Percentiles rank a stretch among this genome's conserved stretches.
These are phyloP conservation scores for Andrena praecox DNA, from an alignment of 2,888 invertebrate species.

Conservation along the genomic window DNA sequence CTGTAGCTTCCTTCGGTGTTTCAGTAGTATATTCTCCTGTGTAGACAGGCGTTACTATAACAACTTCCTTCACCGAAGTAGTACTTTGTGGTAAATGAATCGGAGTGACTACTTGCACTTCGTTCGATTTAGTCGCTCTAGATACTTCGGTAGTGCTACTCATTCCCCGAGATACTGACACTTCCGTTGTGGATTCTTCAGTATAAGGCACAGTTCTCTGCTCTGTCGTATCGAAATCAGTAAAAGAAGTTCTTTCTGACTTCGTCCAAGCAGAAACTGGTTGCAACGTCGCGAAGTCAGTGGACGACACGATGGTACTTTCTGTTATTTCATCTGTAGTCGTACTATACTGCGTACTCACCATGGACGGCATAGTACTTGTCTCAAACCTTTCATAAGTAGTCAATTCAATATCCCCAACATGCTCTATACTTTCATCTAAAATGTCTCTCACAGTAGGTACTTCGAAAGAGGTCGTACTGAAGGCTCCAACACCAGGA, in stretches of 20 bases:
- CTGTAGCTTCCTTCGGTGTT: neutral
- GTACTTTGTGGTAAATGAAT: slow-evolving; percentile 14
- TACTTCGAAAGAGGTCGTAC: neutral
- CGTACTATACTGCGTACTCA: neutral
- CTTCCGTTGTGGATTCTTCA: neutral
- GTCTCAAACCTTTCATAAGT: slow-evolving; percentile 8
- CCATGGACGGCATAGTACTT: neutral
- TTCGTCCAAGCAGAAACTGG: neutral
- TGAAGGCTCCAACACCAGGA: neutral
- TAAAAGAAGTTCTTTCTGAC: neutral
- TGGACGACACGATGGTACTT: neutral
- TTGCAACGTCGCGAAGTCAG: neutral
- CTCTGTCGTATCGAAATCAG: neutral
- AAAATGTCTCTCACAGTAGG: slow-evolving; percentile 23
- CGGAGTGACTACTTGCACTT: slow-evolving; percentile 50
- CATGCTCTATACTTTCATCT: slow-evolving; percentile 25
- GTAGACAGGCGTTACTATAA: slow-evolving; percentile 37
- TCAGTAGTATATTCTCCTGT: slow-evolving; percentile 26
- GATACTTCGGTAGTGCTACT: neutral
- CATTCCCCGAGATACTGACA: neutral
- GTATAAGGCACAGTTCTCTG: neutral
- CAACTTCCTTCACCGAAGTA: slow-evolving; percentile 2
- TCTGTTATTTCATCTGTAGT: neutral
- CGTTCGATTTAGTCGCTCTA: neutral
- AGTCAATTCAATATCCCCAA: slow-evolving; percentile 18